Base-by-base conservation (phyloP, 2,113 vertebrate species). In the Phoenicopterus ruber region DNA sequence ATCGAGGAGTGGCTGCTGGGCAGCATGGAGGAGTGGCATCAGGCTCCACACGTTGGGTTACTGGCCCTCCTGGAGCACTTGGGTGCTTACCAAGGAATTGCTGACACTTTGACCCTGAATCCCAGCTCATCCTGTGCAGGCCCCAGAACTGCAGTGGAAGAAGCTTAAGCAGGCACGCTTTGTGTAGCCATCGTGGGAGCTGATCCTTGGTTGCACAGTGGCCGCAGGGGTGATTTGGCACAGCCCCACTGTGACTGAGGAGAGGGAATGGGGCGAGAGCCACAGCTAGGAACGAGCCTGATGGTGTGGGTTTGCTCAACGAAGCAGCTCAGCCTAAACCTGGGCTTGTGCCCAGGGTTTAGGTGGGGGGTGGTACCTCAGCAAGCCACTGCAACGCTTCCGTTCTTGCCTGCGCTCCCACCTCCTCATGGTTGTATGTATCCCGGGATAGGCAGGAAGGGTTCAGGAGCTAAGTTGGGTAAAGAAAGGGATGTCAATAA, bases 401-500 rank as follows among this genome's bases (percentile, higher is more conserved):
- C 2, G 3, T 54, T 67, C 59, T 67, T 26, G 3, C 46, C 42
- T 46, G 20, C 4, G 9, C 20, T 91, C 40, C 47, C 11, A 12
- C 36, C 5, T 71, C 32, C 31, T 79, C 16, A 58, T 29, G 12
- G 16, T 17, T 0, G 0, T 19, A 13, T 42, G 9, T 36, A 32
- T 40, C 34, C 36, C 73, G 47, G 32, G n/a, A n/a, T 4, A 10
- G 26, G 14, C 42, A 72, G 38, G 52, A 63, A 76, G 16, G 21
- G 21, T 44, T 76, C 62, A 55, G 24, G 17, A 90, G 42, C 46
- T 78, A 69, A 77, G 24, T 24, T 14, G 21, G 15, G n/a, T 72
- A 49, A 67, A 44, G 47, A 44, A 62, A 78, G 32, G 49, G 21
- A 11, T 6, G 47, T 55, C 42, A 50, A 17, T 71, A 71, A 26